phyloP scores from a whole-genome alignment of 2,113 vertebrate species.

The Oophaga pumilio region DNA sequence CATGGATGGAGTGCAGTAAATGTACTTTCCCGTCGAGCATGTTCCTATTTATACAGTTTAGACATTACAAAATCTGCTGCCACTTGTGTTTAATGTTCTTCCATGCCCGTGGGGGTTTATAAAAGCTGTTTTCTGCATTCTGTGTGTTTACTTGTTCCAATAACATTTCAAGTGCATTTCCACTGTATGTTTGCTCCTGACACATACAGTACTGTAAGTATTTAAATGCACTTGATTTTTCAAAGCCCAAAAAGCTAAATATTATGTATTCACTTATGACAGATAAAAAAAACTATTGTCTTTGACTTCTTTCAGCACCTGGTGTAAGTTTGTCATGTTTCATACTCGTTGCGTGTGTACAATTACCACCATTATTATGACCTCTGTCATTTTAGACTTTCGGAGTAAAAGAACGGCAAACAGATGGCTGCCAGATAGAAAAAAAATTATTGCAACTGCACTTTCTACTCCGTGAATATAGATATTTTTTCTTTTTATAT shows the following conservation, averaged over 20 bases:
- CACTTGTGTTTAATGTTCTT: conserved; percentile 24
- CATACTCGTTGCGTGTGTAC: conserved; percentile 10
- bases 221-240: conserved; percentile 21
- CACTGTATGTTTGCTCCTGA: conserved; percentile 12
- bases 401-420: conserved; percentile 25
- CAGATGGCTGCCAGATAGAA: conserved; percentile 36
- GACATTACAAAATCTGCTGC: conserved; percentile 8
- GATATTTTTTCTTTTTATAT: not conserved
- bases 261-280: conserved; percentile 28
- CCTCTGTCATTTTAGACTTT: conserved; percentile 32
- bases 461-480: not conserved
- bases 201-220: conserved; percentile 24
- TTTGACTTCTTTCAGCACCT: conserved; percentile 37
- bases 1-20: not conserved
- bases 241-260: conserved; percentile 39
- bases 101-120: conserved; percentile 24
- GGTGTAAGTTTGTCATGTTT: conserved; percentile 40
- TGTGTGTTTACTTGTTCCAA: conserved; percentile 37
- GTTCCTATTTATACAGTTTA: not conserved
- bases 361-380: conserved; percentile 42
- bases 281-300: conserved; percentile 22
- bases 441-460: not conserved
- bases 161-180: conserved; percentile 39
- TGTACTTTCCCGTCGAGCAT: not conserved
- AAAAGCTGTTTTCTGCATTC: conserved; percentile 1